Percentiles rank a stretch among this genome's conserved stretches.
phyloP scores from a whole-genome alignment of 2,797 vertebrate species.

The Sebastes minor region DNA sequence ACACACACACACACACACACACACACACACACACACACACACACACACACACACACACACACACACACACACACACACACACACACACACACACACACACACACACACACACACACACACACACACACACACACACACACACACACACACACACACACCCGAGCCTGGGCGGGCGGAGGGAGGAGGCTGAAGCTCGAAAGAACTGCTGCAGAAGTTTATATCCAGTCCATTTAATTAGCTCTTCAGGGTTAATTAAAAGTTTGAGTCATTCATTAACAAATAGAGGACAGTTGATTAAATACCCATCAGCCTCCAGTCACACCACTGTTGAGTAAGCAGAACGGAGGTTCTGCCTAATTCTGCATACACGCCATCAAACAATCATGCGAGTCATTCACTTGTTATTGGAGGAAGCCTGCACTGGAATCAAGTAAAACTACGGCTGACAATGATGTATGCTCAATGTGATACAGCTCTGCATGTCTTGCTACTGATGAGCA shows the following conservation, averaged over 20 bases:
- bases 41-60: no score
- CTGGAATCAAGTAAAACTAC: neutral
- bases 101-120: neutral
- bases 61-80: neutral
- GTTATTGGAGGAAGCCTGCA: neutral
- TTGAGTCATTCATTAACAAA: slow-evolving; percentile 17
- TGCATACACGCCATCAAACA: neutral
- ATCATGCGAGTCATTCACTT: neutral
- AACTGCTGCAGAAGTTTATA: neutral
- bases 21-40: no score
- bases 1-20: no score
- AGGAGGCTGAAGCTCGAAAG: neutral
- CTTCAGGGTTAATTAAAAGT: slow-evolving; percentile 22
- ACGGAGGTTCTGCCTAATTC: neutral
- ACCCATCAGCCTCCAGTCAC: neutral
- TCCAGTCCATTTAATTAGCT: slow-evolving; percentile 5
- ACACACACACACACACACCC: neutral
- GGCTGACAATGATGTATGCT: neutral
- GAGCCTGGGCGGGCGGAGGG: neutral
- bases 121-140: neutral
- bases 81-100: neutral
- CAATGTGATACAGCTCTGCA: neutral
- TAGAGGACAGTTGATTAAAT: slow-evolving; percentile 4
- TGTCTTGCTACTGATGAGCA: neutral
- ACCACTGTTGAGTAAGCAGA: neutral